Base-by-base conservation (phyloP, 2,888 invertebrate genomes). In the Allophyes oxyacanthae region DNA sequence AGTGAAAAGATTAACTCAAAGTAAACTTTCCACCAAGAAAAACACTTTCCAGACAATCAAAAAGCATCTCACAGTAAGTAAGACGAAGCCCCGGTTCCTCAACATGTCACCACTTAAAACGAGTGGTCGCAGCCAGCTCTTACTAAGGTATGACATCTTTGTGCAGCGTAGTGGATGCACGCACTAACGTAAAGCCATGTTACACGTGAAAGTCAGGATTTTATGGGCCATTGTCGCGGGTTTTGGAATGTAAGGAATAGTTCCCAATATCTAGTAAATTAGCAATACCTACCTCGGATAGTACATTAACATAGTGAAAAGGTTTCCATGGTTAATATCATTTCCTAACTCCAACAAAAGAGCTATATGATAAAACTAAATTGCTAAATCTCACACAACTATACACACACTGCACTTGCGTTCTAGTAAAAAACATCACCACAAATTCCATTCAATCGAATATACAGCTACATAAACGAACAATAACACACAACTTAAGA, bases 81-180 rank as follows among this genome's bases (percentile, higher is more conserved):
- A 54, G 64, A 67, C 59, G 56, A 72, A 14, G 54, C 51, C 41
- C 49, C 52, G 37, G 61, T 44, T 56, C 37, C 53, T 43, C 64
- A 58, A 46, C 75, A 75, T 75, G 73, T 62, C 76, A 69, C 72
- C 72, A 75, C 76, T 72, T 58, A 50, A 25, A 9, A 64, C 78
- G 59, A 75, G 78, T 58, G 70, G 51, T 56, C 72, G 56, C 60
- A 56, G 50, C 59, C 60, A 63, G 55, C 53, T 61, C 62, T 72
- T 40, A 42, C n/a, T 50, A 37, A 64, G 54, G 60, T 75, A 58
- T 75, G 75, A 75, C 58, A 74, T 37, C 63, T 55, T 57, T 56
- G 58, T 55, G 55, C 51, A 57, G 30, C 41, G 51, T 38, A 62
- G 46, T 55, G 40, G 51, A 53, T 53, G 45, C 46, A 61, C 45